A percentile compares a stretch with the other conserved stretches of the same genome.
Conservation (phyloP, 2,113 vertebrate species). For the Etheostoma cragini region DNA sequence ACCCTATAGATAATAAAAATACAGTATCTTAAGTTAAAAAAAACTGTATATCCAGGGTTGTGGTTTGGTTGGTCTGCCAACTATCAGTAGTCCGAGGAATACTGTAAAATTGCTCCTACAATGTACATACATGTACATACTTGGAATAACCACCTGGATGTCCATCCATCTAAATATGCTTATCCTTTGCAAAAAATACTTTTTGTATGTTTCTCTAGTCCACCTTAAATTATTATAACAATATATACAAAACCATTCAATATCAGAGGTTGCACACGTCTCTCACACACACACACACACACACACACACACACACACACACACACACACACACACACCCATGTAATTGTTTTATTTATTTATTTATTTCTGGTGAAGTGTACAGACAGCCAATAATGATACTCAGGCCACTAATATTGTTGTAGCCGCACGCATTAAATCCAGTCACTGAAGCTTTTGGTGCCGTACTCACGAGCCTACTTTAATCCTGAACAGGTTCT, state of each 20-base stretch:
- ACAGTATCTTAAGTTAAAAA: background rate
- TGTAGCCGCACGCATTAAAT: conserved; percentile 6
- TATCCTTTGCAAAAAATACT: background rate
- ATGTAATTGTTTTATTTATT: no score
- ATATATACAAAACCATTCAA: background rate
- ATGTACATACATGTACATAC: background rate
- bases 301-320: no score
- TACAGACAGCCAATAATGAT: background rate
- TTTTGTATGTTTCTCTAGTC: background rate
- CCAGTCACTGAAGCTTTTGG: conserved; percentile 11
- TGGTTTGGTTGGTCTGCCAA: no score
- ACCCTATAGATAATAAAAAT: no score
- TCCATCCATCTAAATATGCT: background rate
- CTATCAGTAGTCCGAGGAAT: background rate
- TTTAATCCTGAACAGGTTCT: conserved; percentile 32
- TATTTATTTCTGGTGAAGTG: background rate
- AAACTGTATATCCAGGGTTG: background rate
- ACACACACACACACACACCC: no score
- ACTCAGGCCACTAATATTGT: background rate
- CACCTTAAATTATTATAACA: background rate
- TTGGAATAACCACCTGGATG: background rate
- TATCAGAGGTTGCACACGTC: no score
- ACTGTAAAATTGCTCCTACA: background rate
- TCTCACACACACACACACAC: no score
- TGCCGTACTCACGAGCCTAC: background rate